Conservation (phyloP, 2,888 invertebrate species). For the Melinopterus prodromus region DNA sequence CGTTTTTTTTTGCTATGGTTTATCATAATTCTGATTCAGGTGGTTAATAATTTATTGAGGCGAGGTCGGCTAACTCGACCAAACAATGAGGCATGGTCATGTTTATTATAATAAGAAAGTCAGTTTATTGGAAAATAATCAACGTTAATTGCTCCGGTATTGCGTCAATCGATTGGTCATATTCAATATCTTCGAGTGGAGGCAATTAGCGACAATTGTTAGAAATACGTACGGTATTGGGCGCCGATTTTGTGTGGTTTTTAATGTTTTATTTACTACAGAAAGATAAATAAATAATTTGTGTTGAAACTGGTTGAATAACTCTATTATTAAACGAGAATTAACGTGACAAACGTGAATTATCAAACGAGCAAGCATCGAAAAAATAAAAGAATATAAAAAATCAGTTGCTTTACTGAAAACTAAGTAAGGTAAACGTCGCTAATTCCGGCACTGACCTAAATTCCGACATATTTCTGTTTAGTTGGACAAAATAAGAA, state of each 20-base stretch:
- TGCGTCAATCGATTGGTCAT: not conserved
- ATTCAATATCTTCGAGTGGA: not conserved
- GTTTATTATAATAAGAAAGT: conserved; percentile 4
- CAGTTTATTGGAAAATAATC: not conserved
- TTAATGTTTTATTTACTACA: no score
- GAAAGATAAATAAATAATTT: no score
- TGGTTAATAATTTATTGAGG: not conserved
- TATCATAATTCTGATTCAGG: not conserved
- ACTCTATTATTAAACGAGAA: no score
- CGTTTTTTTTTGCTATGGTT: not conserved
- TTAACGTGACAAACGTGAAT: no score
- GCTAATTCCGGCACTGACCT: no score
- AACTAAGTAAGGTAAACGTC: no score
- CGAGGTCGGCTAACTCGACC: not conserved
- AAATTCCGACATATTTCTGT: no score
- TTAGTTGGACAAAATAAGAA: no score
- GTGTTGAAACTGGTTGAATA: no score
- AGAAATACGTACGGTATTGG: not conserved
- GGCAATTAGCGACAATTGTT: not conserved
- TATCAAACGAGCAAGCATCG: no score
- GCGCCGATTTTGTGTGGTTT: not conserved
- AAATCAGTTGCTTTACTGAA: no score
- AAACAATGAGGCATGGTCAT: conserved; percentile 4
- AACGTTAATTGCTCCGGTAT: not conserved
- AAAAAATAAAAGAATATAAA: no score